phyloP scores from a whole-genome alignment of 2,113 vertebrate genomes.

The Rhodinocichla rosea region DNA sequence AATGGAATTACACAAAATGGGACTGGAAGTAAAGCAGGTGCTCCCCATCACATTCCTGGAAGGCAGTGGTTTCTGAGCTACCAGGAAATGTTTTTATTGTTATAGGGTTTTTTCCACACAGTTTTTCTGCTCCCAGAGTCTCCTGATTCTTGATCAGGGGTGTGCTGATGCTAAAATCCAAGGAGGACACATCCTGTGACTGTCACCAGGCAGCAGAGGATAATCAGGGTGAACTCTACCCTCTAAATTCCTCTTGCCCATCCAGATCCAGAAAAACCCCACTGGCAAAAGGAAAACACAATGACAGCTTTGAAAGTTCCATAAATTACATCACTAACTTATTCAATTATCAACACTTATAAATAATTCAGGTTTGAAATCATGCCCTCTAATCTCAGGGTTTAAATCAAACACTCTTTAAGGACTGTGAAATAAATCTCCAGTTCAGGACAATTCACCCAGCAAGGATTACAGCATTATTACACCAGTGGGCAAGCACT shows the following conservation, averaged over 20 bases:
- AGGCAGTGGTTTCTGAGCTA: accelerated
- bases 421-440: not conserved
- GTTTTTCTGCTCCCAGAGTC: not conserved
- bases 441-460: not conserved
- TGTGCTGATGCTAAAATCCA: slow-evolving; percentile 65
- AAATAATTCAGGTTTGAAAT: not conserved
- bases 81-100: accelerated
- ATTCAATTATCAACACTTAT: not conserved
- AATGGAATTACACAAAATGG: not conserved
- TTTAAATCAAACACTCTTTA: not conserved
- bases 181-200: slow-evolving; percentile 64
- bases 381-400: not conserved
- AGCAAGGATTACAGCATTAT: not conserved
- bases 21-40: not conserved
- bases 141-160: not conserved
- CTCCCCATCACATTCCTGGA: not conserved
- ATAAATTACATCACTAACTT: not conserved
- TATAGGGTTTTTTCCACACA: accelerated
- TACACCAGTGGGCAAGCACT: not conserved
- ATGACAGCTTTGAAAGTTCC: not conserved
- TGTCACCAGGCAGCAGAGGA: slow-evolving; percentile 69
- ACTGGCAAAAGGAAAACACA: not conserved
- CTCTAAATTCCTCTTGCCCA: slow-evolving; percentile 77
- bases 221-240: slow-evolving; percentile 78
- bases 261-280: slow-evolving; percentile 55